Evolutionary conservation across 2,888 invertebrate species (phyloP).

Genomic region (Hedya salicella): DNA sequence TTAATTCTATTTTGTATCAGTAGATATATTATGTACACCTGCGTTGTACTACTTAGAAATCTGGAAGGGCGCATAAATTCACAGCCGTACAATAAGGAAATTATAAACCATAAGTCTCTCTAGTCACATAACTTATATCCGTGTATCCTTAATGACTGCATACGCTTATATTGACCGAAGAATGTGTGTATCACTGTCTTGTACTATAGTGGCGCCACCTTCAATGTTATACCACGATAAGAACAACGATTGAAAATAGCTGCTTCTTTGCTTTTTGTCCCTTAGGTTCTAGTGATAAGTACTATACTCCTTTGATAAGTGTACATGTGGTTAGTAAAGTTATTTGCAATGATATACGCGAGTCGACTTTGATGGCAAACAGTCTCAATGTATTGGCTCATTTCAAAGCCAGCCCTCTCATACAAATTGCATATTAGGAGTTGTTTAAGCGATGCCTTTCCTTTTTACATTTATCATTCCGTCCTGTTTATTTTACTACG

Average conservation of each 20-base stretch:
- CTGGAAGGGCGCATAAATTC: slow-evolving; percentile 18
- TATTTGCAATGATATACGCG: slow-evolving; percentile 61
- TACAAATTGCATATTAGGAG: slow-evolving; percentile 75
- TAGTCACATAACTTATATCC: slow-evolving; percentile 38
- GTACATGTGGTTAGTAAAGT: slow-evolving; percentile 29
- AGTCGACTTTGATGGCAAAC: slow-evolving; percentile 63
- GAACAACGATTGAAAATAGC: background rate
- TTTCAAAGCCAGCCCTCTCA: slow-evolving; percentile 66
- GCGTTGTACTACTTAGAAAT: background rate
- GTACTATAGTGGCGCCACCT: slow-evolving; percentile 71
- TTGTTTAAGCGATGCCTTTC: slow-evolving; percentile 72
- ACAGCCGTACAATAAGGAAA: slow-evolving; percentile 26
- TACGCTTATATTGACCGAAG: slow-evolving; percentile 19
- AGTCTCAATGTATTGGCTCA: slow-evolving; percentile 69
- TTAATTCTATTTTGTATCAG: no score
- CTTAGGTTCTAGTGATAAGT: slow-evolving; percentile 1
- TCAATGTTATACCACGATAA: slow-evolving; percentile 54
- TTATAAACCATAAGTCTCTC: slow-evolving; percentile 33
- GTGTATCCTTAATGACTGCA: slow-evolving; percentile 33
- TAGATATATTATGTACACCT: no score
- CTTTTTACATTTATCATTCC: slow-evolving; percentile 80
- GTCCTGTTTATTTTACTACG: slow-evolving; percentile 69
- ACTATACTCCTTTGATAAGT: background rate
- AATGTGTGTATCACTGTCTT: slow-evolving; percentile 59
- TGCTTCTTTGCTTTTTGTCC: background rate